phyloP scores from a whole-genome alignment of 2,113 vertebrate genomes.

The Ceratotherium simum region DNA sequence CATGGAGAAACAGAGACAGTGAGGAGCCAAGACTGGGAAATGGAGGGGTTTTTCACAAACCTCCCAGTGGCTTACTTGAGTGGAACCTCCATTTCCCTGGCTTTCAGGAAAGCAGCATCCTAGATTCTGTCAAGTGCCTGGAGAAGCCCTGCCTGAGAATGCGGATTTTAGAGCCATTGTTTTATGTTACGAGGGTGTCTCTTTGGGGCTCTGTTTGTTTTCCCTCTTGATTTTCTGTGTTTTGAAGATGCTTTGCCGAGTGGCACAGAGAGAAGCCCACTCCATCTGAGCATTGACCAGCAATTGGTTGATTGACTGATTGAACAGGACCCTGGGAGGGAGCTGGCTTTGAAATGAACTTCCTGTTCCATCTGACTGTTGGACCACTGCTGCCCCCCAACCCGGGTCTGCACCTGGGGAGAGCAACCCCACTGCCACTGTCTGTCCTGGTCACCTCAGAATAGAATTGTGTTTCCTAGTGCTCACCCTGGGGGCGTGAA shows the following conservation, averaged over 20 bases:
- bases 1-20: rapidly evolving
- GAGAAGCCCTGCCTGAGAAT: background rate
- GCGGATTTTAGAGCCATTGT: background rate
- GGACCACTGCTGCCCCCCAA: background rate
- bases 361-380: background rate
- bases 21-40: background rate
- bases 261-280: background rate
- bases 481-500: background rate
- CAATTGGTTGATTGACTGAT: background rate
- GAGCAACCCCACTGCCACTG: background rate
- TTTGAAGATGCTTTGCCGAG: background rate
- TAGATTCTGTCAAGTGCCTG: background rate
- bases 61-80: background rate
- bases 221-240: background rate
- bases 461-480: background rate
- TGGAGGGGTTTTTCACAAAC: background rate
- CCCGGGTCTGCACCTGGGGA: background rate
- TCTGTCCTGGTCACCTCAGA: background rate
- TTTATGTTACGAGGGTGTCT: background rate
- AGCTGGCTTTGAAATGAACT: background rate
- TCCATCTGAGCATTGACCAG: background rate
- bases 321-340: background rate
- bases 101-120: background rate
- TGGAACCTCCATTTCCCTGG: background rate
- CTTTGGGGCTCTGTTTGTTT: background rate